Evolutionary conservation across 2,888 invertebrate genomes (phyloP).

Genomic region (Eupithecia exiguata): DNA sequence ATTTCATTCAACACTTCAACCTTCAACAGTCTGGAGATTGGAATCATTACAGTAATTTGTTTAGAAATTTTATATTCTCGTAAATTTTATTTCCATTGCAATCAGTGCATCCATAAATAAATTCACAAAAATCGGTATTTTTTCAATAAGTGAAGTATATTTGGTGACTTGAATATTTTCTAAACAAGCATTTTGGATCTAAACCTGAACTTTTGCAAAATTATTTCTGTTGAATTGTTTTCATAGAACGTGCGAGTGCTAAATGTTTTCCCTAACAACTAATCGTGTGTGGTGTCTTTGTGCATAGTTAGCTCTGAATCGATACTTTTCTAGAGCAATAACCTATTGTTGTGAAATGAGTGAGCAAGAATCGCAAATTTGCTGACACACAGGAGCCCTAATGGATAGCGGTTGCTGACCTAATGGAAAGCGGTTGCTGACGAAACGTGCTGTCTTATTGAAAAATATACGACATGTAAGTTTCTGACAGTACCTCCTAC

Average conservation of each 20-base stretch:
- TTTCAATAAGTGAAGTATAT: not conserved
- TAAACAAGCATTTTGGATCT: not conserved
- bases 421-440: constrained; percentile 56
- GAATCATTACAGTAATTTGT: constrained; percentile 43
- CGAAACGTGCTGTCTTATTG: constrained; percentile 37
- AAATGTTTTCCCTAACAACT: constrained; percentile 61
- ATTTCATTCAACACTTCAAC: not conserved
- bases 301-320: constrained; percentile 62
- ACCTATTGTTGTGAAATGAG: constrained; percentile 71
- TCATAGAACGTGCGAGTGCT: constrained; percentile 55
- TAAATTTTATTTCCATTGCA: constrained; percentile 2
- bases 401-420: constrained; percentile 55
- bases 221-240: constrained; percentile 55
- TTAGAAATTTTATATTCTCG: not conserved
- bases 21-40: constrained; percentile 41
- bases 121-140: not conserved
- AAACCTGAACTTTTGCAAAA: constrained; percentile 12
- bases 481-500: constrained; percentile 18
- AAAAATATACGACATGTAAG: constrained; percentile 47
- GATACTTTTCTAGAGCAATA: constrained; percentile 62
- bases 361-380: constrained; percentile 65
- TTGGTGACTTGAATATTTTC: not conserved
- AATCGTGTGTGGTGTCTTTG: constrained; percentile 58
- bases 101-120: not conserved
- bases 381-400: constrained; percentile 62